A percentile compares a stretch with the other conserved stretches of the same genome.
Evolutionary conservation across 2,113 vertebrate genomes (phyloP).

Genomic region (Malurus elegans): DNA sequence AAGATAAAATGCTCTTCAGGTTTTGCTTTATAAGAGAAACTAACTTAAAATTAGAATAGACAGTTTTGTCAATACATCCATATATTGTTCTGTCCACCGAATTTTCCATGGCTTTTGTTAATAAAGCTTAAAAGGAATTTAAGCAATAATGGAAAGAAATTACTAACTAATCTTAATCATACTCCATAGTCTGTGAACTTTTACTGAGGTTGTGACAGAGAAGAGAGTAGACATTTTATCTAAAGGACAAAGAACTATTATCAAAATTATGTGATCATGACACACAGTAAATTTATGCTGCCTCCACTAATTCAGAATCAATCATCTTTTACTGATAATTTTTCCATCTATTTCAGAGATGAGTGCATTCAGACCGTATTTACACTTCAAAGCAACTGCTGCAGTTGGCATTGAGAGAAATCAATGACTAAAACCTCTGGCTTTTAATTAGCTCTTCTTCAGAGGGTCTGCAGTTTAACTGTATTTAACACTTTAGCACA

Average conservation of each 20-base stretch:
- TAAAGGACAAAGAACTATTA: not conserved
- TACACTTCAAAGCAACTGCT: conserved; percentile 32
- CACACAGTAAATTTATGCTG: not conserved
- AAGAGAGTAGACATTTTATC: not conserved
- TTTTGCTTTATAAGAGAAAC: not conserved
- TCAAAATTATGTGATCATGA: not conserved
- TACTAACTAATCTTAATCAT: not conserved
- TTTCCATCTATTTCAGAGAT: conserved; percentile 2
- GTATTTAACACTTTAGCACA: not conserved
- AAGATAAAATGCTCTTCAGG: not conserved
- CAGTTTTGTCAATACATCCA: not conserved
- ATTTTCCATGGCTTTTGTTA: not conserved
- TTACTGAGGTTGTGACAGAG: not conserved
- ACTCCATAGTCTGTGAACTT: not conserved
- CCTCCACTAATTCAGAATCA: conserved; percentile 8
- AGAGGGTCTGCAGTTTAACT: not conserved
- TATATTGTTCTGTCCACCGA: not conserved
- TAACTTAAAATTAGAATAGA: not conserved
- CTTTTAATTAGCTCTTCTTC: conserved; percentile 38
- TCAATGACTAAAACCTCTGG: not conserved
- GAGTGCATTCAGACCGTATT: not conserved
- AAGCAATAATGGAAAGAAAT: not conserved
- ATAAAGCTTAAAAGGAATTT: not conserved
- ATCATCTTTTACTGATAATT: not conserved
- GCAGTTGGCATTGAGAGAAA: conserved; percentile 12